These are phyloP conservation scores for Cancer borealis DNA, from an alignment of 2,888 invertebrate genomes.

Conservation along the genomic window DNA sequence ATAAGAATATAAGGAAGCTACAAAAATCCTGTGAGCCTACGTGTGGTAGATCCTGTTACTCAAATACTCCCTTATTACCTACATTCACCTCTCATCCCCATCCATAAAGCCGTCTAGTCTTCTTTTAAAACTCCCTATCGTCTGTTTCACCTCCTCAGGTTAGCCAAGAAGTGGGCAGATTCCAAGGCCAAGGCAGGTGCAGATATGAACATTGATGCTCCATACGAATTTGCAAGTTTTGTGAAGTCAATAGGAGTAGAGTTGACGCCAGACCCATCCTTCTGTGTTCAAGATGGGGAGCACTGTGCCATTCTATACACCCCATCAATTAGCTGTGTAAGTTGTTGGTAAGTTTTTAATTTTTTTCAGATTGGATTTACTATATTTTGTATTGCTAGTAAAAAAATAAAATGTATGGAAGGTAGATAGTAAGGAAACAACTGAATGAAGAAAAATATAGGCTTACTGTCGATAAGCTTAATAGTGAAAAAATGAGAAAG, in stretches of 20 bases:
- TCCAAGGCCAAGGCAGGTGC: background rate
- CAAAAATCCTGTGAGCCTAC: too few species aligned
- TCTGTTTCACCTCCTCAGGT: conserved; percentile 42
- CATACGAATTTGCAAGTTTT: conserved; percentile 77
- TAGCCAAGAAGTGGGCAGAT: conserved; percentile 53
- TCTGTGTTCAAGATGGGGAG: conserved; percentile 44
- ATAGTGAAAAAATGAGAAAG: too few species aligned
- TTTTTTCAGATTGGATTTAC: background rate
- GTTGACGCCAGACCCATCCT: conserved; percentile 34
- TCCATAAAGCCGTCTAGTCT: too few species aligned
- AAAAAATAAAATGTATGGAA: too few species aligned
- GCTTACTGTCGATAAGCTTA: background rate
- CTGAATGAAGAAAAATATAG: background rate
- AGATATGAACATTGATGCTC: conserved; percentile 71
- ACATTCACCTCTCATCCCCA: too few species aligned
- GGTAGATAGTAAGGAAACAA: too few species aligned
- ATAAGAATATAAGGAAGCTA: too few species aligned
- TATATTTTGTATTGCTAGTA: background rate
- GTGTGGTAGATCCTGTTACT: too few species aligned
- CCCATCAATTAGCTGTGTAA: conserved; percentile 53
- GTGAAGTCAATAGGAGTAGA: conserved; percentile 56
- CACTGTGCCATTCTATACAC: conserved; percentile 56
- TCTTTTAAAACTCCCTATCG: too few species aligned
- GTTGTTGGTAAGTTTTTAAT: background rate
- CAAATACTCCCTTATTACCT: too few species aligned